Base-by-base conservation (phyloP, 1,140 invertebrate genomes). In the Spodoptera litura region DNA sequence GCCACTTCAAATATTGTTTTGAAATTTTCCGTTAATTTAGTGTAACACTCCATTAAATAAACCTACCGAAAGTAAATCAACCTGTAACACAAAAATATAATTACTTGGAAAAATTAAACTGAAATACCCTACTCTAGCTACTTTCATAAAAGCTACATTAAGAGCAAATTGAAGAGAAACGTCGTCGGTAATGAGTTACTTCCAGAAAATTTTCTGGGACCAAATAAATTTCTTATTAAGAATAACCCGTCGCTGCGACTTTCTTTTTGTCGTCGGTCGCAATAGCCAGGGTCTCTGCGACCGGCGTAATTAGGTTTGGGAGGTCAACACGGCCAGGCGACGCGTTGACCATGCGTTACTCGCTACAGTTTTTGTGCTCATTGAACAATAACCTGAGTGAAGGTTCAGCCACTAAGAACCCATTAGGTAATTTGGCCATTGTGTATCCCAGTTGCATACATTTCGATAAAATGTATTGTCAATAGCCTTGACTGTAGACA, bases 151-250 rank as follows among this genome's bases (percentile, higher is more conserved):
- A 70, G 66, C 25, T 70, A 70, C 66, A 70, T 70, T 52, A 68
- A 38, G 51, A 68, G 66, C 4, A 70, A 70, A 70, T 53, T 70
- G 49, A 55, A 55, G 20, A 53, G 52, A 70, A 70, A 70, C 27
- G 66, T 15, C 52, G 3, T 70, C 64, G 25, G 38, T 70, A 53
- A 70, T 55, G 66, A 70, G 49, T 35, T 9, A 35, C 51, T 31
- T 70, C n/a, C 44, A 70, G 20, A 31, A 35, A 6, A 70, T 70
- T 44, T 55, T 68, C 64, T 53, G 66, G 49, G 49, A 9, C 35
- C 35, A 59, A 58, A 73, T 73, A 73, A 59, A 59, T 73, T 58
- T 70, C 71, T 58, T 58, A 58, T 58, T 73, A 73, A 59, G 53
- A 73, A 73, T 73, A 66, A 66, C 62, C 62, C 62, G 53, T 31